Evolutionary conservation across 2,113 vertebrate genomes (phyloP), one percentile per base, ranked within the genome.

Genomic region (Pterocles burchelli): DNA sequence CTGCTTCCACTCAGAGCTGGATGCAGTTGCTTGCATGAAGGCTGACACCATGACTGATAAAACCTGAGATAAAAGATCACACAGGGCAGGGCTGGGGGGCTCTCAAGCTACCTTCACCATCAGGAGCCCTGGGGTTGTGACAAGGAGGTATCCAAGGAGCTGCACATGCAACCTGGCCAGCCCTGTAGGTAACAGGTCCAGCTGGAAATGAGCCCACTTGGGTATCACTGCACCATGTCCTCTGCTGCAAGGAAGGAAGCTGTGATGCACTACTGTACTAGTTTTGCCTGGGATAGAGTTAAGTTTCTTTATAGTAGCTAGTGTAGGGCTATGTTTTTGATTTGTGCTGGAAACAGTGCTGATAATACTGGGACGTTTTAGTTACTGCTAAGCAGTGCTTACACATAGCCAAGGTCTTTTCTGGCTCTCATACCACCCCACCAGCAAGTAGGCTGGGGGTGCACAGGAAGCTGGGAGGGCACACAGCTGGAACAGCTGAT

Each of bases 111-210:
- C 21, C 17, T 70, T 49, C 28, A 21, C n/a, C 70, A 10, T 36
- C 20, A 14, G 4, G 17, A 96, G 41, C 71, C 12, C 36, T 45
- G 43, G 28, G 41, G 7, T 15, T 62, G 81, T 1, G 4, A 74
- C 36, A n/a, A 51, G 45, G 81, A 61, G 36, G 25, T 34, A 82
- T 17, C 59, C 49, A 52, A 55, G 68, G 16, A 25, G 12, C 34
- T 70, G 20, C 19, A 6, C 0, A 0, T 45, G 31, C 34, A 65
- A 28, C 19, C 43, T 76, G 45, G 17, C 13, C 36, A 76, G 61
- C 16, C 36, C 45, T 46, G 33, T 1, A 6, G 43, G 25, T 31
- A 84, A 20, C 21, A 55, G 33, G 45, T 65, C 13, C 4, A 3
- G 13, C 46, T 74, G 71, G 54, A 57, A 92, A 18, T 0, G 1